Percentiles rank a stretch among this genome's conserved stretches.
Evolutionary conservation across 1,140 invertebrate species (phyloP).

Genomic region (Wasmannia auropunctata): DNA sequence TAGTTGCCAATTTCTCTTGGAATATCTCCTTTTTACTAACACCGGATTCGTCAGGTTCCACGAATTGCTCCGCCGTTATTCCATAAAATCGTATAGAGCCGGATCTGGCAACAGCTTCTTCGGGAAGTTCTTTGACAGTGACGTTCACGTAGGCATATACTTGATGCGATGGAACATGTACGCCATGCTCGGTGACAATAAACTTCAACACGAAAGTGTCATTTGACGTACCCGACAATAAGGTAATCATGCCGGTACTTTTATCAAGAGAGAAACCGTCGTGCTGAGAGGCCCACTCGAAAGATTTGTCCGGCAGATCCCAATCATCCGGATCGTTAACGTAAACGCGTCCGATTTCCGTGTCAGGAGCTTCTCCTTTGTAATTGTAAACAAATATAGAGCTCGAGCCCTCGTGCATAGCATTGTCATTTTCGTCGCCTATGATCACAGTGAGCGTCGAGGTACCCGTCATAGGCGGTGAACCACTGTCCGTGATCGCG

Average conservation of each 20-base stretch:
- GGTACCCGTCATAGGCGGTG: slow-evolving; percentile 89
- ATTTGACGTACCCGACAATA: slow-evolving; percentile 89
- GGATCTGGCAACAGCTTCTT: slow-evolving; percentile 95
- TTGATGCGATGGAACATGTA: slow-evolving; percentile 85
- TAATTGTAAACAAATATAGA: slow-evolving; percentile 97
- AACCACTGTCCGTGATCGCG: slow-evolving; percentile 93
- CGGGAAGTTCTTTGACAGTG: slow-evolving; percentile 93
- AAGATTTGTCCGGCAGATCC: slow-evolving; percentile 96
- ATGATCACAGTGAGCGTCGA: slow-evolving; percentile 94
- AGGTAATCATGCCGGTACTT: slow-evolving; percentile 93
- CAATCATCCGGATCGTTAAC: slow-evolving; percentile 97
- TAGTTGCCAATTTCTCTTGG: slow-evolving; percentile 88
- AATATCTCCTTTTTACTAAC: slow-evolving; percentile 91
- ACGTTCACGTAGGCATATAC: slow-evolving; percentile 93
- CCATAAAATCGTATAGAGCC: slow-evolving; percentile 95
- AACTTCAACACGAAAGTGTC: slow-evolving; percentile 90
- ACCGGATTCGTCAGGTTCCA: slow-evolving; percentile 88
- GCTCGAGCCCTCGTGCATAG: slow-evolving; percentile 92
- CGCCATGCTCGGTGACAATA: slow-evolving; percentile 89
- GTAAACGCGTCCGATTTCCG: slow-evolving; percentile 95
- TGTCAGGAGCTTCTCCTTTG: slow-evolving; percentile 90
- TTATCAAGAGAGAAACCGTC: slow-evolving; percentile 89
- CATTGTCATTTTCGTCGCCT: slow-evolving; percentile 96
- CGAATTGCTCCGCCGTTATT: slow-evolving; percentile 93
- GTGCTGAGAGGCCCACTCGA: slow-evolving; percentile 88